A percentile compares a stretch with the other conserved stretches of the same genome.
phyloP scores from a whole-genome alignment of 2,113 vertebrate species.

The Cyphomyrus plagiostoma region DNA sequence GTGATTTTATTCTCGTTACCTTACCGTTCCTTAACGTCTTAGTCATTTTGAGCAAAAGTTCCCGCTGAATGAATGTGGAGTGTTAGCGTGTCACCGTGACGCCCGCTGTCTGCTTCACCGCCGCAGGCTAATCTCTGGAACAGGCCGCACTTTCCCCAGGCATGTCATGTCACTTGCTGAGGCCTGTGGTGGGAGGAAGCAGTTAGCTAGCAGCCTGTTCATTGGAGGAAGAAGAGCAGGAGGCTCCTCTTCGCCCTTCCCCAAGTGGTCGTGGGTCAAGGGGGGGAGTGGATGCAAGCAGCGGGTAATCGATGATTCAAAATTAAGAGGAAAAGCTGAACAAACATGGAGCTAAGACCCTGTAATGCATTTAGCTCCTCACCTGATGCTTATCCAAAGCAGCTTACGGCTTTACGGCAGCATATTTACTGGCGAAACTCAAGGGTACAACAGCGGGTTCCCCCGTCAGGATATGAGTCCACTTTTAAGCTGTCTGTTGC shows the following conservation, averaged over 20 bases:
- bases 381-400: constrained; percentile 3
- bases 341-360: background rate
- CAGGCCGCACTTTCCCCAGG: background rate
- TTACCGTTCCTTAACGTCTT: background rate
- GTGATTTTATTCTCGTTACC: background rate
- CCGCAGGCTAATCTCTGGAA: background rate
- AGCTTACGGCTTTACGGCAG: background rate
- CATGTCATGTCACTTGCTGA: background rate
- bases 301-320: background rate
- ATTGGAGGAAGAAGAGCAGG: background rate
- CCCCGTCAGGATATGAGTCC: background rate
- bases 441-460: background rate
- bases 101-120: background rate
- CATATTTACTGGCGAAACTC: background rate
- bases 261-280: background rate
- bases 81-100: background rate
- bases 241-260: background rate
- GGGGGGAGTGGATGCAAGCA: background rate
- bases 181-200: background rate
- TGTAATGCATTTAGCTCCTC: background rate
- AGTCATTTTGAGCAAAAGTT: background rate
- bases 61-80: background rate
- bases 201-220: background rate
- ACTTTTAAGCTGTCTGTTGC: background rate
- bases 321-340: background rate